These are phyloP conservation scores for Marmota flaviventris DNA, from an alignment of 2,113 vertebrate species.

Conservation along the genomic window DNA sequence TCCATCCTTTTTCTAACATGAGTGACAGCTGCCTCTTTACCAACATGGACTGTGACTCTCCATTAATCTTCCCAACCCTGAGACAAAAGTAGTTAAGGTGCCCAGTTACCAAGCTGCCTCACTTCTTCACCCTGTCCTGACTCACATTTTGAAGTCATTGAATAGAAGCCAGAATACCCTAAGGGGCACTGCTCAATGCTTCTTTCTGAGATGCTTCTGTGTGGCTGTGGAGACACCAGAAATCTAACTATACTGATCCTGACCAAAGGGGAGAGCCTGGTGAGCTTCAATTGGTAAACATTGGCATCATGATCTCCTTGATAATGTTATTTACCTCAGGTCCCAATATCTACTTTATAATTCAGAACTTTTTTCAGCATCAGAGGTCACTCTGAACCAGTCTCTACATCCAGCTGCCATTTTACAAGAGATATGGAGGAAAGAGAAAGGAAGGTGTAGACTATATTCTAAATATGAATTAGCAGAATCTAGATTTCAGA, in stretches of 20 bases:
- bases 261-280: not conserved
- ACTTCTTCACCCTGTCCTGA: not conserved
- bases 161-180: not conserved
- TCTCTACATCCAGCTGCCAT: not conserved
- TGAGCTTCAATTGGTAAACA: not conserved
- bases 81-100: not conserved
- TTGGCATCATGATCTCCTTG: not conserved
- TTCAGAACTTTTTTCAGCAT: not conserved
- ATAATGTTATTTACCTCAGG: not conserved
- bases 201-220: fast-evolving
- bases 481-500: not conserved
- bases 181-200: no score
- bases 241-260: not conserved
- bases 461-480: not conserved
- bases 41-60: not conserved
- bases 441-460: not conserved
- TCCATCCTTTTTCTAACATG: not conserved
- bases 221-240: fast-evolving
- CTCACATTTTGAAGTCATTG: not conserved
- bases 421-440: not conserved
- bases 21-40: not conserved
- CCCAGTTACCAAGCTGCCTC: not conserved
- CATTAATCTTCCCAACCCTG: not conserved
- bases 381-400: not conserved
- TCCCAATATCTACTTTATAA: not conserved